Conservation (phyloP, 35 echinoderm and acorn worm species). For the Ptychodera flava region DNA sequence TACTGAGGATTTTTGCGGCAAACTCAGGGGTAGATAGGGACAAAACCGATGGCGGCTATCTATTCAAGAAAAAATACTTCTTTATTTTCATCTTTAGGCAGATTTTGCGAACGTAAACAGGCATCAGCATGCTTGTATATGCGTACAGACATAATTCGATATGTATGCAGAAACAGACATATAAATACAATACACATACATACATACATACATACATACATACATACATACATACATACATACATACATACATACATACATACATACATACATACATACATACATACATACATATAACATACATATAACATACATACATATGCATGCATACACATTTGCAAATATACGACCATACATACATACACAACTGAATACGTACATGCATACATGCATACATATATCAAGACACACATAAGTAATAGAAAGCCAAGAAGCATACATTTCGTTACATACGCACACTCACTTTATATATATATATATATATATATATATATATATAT, state of each 20-base stretch:
- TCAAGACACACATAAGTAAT: neutral
- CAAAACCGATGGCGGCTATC: neutral
- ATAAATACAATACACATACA: neutral
- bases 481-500: too few relatives aligned
- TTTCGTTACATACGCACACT: neutral
- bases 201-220: neutral
- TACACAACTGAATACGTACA: too few relatives aligned
- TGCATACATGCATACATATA: neutral
- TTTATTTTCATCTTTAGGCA: too few relatives aligned
- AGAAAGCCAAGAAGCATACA: neutral
- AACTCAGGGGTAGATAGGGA: neutral
- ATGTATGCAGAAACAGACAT: neutral
- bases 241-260: constrained; percentile 2
- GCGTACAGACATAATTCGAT: neutral
- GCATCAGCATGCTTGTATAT: neutral
- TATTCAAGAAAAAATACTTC: too few relatives aligned
- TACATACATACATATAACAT: constrained; percentile 2
- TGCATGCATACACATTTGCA: neutral
- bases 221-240: constrained; percentile 2
- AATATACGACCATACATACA: neutral
- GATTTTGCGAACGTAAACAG: neutral
- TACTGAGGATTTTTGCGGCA: neutral
- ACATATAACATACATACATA: neutral
- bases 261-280: neutral
- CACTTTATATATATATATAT: neutral